Evolutionary conservation across 2,888 invertebrate genomes (phyloP), one percentile per base, ranked within the genome.

Genomic region (Perizoma flavofasciatum): DNA sequence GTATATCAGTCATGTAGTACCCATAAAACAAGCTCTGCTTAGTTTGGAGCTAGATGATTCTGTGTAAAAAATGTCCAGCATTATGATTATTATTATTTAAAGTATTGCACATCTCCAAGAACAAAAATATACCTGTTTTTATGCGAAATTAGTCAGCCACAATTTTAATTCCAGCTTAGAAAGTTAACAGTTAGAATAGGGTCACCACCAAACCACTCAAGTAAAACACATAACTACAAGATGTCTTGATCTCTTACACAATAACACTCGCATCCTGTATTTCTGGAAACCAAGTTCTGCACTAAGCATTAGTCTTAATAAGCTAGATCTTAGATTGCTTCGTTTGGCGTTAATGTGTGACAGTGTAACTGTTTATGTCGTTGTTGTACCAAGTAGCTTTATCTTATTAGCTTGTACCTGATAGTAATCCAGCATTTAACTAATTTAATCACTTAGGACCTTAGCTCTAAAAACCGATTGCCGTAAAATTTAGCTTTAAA

Each of bases 301-400:
- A 49, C 37, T 22, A 39, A 11, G 4, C 11, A 35, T 47, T 32
- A 11, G 51, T 44, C 6, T 32, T 45, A 34, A 34, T 54, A 40
- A 39, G 46, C 39, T 53, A 54, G 53, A 41, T 54, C 54, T 47
- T 32, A 46, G 57, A 57, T 57, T 41, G 10, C 35, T 5, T 40
- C 50, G 8, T 10, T 44, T 49, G 44, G 44, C 33, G 46, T 57
- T 52, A 52, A 52, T 52, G 57, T 51, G 35, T 53, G 53, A 37
- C 37, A 32, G 53, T 52, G n/a, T 46, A 45, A 52, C 32, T 53
- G 46, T 46, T 53, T 53, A 46, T 53, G 32, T n/a, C 6, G 33
- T 46, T 8, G 39, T 37, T 53, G 8, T 51, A 6, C 35, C 11
- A 7, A 11, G 32, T 32, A 53, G 37, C 32, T 53, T 53, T 53